A percentile compares a stretch with the other conserved stretches of the same genome.
Conservation (phyloP, 2,797 vertebrate species). For the Anguilla obscura region DNA sequence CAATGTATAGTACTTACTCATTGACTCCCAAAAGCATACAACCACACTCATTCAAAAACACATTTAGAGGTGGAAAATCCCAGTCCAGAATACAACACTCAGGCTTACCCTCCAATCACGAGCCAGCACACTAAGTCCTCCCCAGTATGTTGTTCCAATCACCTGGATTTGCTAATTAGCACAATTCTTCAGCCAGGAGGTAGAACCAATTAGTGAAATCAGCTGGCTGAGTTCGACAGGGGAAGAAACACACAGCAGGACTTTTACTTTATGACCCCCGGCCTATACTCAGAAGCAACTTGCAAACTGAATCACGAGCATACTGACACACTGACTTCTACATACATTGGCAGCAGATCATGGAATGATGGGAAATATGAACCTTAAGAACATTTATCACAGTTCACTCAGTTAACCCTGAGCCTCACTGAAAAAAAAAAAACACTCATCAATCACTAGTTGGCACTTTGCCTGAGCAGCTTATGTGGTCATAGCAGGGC, state of each 20-base stretch:
- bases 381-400: neutral
- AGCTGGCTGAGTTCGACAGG: too few relatives aligned
- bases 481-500: neutral
- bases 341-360: neutral
- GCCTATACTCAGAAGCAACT: neutral
- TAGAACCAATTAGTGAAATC: too few relatives aligned
- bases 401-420: neutral
- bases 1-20: too few relatives aligned
- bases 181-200: too few relatives aligned
- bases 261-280: too few relatives aligned
- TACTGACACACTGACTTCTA: neutral
- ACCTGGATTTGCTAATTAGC: too few relatives aligned
- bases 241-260: too few relatives aligned
- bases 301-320: neutral
- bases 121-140: too few relatives aligned
- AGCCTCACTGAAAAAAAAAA: neutral
- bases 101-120: too few relatives aligned
- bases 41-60: neutral
- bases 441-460: neutral
- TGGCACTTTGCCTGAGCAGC: neutral
- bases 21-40: neutral
- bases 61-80: too few relatives aligned
- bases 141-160: too few relatives aligned
- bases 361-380: neutral
- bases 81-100: too few relatives aligned